Percentiles rank a stretch among this genome's conserved stretches.
Evolutionary conservation across 2,888 invertebrate species (phyloP).

Genomic region (Erebia ligea): DNA sequence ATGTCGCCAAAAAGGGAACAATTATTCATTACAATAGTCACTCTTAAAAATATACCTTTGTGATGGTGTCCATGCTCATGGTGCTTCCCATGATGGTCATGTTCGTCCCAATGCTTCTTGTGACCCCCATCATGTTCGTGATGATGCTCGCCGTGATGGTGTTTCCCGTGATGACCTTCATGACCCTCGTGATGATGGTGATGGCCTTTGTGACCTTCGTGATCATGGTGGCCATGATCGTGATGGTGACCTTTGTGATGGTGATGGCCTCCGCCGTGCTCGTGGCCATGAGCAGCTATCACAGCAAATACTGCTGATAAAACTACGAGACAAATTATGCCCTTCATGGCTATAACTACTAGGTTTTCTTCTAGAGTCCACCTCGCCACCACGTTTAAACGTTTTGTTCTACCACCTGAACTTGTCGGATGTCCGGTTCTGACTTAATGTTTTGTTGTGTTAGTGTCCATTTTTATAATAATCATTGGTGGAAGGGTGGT

Average conservation of each 20-base stretch:
- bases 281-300: conserved; percentile 69
- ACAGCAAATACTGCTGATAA: conserved; percentile 59
- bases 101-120: conserved; percentile 90
- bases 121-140: conserved; percentile 91
- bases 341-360: not conserved
- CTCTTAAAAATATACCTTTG: not conserved
- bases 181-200: conserved; percentile 93
- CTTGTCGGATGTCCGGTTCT: conserved; percentile 67
- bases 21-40: no score
- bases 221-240: conserved; percentile 88
- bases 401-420: no score
- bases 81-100: conserved; percentile 88
- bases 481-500: conserved; percentile 6
- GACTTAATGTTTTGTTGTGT: conserved; percentile 46
- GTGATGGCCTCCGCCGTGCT: conserved; percentile 86
- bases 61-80: conserved; percentile 86
- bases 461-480: conserved; percentile 11
- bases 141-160: conserved; percentile 75
- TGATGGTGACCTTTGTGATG: conserved; percentile 87
- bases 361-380: not conserved
- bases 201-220: conserved; percentile 88
- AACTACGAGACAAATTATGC: conserved; percentile 23
- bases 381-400: not conserved
- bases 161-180: conserved; percentile 88
- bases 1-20: no score